Evolutionary conservation across 1,140 invertebrate species (phyloP).

Genomic region (Trichonephila clavata): DNA sequence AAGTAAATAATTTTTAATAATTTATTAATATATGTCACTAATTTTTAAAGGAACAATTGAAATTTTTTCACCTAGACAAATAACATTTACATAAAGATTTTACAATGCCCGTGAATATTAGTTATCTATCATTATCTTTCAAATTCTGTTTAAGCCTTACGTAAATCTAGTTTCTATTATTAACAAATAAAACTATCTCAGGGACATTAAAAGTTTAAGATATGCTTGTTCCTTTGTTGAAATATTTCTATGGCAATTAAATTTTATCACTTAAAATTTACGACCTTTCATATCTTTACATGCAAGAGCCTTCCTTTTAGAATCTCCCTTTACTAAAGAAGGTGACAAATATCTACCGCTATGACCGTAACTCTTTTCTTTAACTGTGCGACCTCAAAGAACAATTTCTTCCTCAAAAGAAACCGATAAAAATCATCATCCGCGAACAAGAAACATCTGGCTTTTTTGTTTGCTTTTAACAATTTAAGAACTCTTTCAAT

Average conservation of each 20-base stretch:
- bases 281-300: not conserved
- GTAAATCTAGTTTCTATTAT: no score
- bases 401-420: constrained; percentile 47
- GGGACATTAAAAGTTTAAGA: not conserved
- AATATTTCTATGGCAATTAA: not conserved
- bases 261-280: not conserved
- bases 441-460: not conserved
- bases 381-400: not conserved
- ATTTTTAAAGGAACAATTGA: no score
- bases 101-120: no score
- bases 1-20: no score
- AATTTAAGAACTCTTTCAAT: constrained; percentile 10
- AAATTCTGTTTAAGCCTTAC: no score
- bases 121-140: no score
- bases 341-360: not conserved
- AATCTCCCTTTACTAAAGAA: not conserved
- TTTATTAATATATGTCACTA: no score
- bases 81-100: no score
- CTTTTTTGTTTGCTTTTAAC: not conserved
- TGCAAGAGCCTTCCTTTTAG: not conserved
- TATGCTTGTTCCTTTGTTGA: not conserved
- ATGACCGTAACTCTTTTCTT: not conserved
- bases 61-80: no score
- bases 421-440: constrained; percentile 53
- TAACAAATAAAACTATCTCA: no score